Base-by-base conservation (phyloP, 2,888 invertebrate genomes). In the Drosophila ustulata region DNA sequence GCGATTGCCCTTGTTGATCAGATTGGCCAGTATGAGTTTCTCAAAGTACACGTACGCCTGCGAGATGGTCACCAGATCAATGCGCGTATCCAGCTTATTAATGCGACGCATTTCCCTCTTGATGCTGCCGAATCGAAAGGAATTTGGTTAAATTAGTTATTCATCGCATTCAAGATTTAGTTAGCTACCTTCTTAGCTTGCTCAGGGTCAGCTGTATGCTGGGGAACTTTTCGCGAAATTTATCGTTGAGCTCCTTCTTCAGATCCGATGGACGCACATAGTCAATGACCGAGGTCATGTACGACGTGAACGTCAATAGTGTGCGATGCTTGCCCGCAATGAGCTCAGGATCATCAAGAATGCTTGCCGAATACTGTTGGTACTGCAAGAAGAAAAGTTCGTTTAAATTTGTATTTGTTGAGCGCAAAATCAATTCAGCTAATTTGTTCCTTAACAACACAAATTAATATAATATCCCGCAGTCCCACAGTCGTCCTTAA, bases 1-100 rank as follows among this genome's bases (percentile, higher is more conserved):
- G 49, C 99, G 94, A 91, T 99, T 99, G 90, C 96, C 96, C 93
- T 99, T 99, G 90, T 98, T 98, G 55, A 99, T 97, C 68, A 98
- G 93, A 90, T 97, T 96, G 78, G 96, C 96, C 55, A 98, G 93
- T 81, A 99, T 98, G 59, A 99, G 93, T 92, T 98, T 98, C 92
- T 99, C 99, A 92, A 99, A 99, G 93, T 98, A 99, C n/a, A 99
- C 99, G 91, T 98, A 99, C 0, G 98, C 97, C 92, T 98, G 98
- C 18, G 99, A 98, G 18, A 99, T 97, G 0, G 98, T 98, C 70
- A 98, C 93, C 67, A 98, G 93, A 93, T 99, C 99, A 65, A 95
- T 93, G 66, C 96, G 95, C 83, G 95, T 95, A 92, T 98, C 97
- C 87, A 96, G 93, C 92, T 96, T 97, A 2, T 97, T 97, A 66